Conservation (phyloP, 2,797 vertebrate species). For the Chiloscyllium punctatum region DNA sequence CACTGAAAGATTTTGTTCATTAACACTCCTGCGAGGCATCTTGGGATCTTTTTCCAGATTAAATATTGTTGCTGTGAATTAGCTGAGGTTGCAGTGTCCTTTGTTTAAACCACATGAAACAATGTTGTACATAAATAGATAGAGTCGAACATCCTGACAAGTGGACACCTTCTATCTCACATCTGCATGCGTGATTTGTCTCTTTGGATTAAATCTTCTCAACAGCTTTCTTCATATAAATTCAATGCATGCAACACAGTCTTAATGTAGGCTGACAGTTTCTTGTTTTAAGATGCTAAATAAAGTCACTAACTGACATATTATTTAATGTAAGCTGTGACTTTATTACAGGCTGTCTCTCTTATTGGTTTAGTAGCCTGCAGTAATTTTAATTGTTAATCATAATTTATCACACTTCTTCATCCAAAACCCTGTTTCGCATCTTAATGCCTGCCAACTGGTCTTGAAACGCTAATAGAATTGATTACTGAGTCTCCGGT, state of each 20-base stretch:
- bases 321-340: slow-evolving; percentile 12
- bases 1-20: background rate
- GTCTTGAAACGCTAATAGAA: background rate
- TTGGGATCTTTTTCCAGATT: background rate
- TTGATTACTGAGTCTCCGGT: background rate
- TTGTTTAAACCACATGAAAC: background rate
- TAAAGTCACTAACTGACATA: slow-evolving; percentile 34
- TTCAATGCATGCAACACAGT: background rate
- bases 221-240: background rate
- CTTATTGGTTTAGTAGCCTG: background rate
- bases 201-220: background rate
- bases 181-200: slow-evolving; percentile 21
- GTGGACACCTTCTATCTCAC: background rate
- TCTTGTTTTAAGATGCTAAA: slow-evolving; percentile 30
- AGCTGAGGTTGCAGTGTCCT: background rate
- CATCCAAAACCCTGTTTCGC: background rate
- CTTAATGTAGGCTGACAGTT: slow-evolving; percentile 24
- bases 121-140: background rate
- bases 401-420: slow-evolving; percentile 4
- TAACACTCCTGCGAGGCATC: background rate
- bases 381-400: slow-evolving; percentile 34
- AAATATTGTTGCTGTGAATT: background rate
- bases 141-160: background rate
- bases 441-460: background rate
- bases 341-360: slow-evolving; percentile 23